A percentile compares a stretch with the other conserved stretches of the same genome.
These are phyloP conservation scores for Galerucella nymphaeae DNA, from an alignment of 2,888 invertebrate species.

Conservation along the genomic window DNA sequence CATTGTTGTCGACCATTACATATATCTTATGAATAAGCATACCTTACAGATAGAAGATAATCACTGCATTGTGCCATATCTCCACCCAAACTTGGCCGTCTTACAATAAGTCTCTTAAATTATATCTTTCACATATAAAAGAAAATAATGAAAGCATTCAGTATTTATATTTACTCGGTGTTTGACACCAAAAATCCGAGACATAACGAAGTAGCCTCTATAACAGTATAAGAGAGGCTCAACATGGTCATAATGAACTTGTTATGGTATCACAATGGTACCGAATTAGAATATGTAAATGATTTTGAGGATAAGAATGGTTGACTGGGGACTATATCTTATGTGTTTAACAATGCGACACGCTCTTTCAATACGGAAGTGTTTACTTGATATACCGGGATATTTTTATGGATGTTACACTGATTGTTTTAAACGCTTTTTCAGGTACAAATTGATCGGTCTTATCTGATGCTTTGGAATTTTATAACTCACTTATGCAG, in stretches of 20 bases:
- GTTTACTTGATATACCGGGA: slow-evolving; percentile 7
- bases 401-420: neutral
- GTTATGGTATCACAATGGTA: slow-evolving; percentile 54
- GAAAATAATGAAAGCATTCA: slow-evolving; percentile 13
- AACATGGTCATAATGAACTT: slow-evolving; percentile 59
- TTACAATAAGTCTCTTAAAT: slow-evolving; percentile 14
- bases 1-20: neutral
- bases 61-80: neutral
- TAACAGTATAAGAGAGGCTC: slow-evolving; percentile 34
- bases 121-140: slow-evolving; percentile 1
- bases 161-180: slow-evolving; percentile 28
- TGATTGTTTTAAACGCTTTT: neutral
- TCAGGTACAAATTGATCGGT: neutral
- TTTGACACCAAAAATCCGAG: slow-evolving; percentile 27
- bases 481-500: too few relatives aligned
- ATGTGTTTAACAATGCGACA: slow-evolving; percentile 23
- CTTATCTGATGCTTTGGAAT: neutral
- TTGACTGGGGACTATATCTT: slow-evolving; percentile 12
- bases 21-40: slow-evolving; percentile 1
- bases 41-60: neutral
- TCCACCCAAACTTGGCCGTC: neutral
- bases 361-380: slow-evolving; percentile 26
- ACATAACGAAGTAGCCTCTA: slow-evolving; percentile 29
- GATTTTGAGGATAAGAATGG: slow-evolving; percentile 37
- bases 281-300: slow-evolving; percentile 57